phyloP scores from a whole-genome alignment of 1,140 invertebrate species.

The Pachyrhynchus sulphureomaculatus region DNA sequence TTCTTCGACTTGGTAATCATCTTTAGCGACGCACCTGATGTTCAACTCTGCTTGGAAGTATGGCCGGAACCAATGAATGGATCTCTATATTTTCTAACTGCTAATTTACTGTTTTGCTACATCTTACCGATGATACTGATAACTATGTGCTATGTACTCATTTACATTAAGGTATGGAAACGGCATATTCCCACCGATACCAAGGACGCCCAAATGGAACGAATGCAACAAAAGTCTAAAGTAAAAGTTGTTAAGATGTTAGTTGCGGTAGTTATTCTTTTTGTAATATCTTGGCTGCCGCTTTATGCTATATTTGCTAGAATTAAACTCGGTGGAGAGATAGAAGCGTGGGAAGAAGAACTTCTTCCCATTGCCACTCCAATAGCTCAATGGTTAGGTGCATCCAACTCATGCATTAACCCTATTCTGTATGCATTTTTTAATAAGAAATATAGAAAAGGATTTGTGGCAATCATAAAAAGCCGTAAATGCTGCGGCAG shows the following conservation, averaged over 20 bases:
- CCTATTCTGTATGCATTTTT: conserved; percentile 97
- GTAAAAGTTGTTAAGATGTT: conserved; percentile 97
- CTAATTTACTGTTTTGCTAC: conserved; percentile 88
- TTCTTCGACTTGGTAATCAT: conserved; percentile 83
- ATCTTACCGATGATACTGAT: conserved; percentile 90
- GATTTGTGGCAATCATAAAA: conserved; percentile 87
- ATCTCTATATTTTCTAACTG: conserved; percentile 83
- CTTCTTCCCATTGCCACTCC: conserved; percentile 80
- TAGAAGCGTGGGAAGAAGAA: conserved; percentile 73
- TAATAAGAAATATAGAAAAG: conserved; percentile 93
- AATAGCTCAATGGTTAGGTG: conserved; percentile 93
- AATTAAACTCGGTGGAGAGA: conserved; percentile 76
- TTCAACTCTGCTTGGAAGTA: conserved; percentile 76
- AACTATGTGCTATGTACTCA: conserved; percentile 87
- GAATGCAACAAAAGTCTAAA: conserved; percentile 89
- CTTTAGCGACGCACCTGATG: conserved; percentile 68
- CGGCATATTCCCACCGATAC: conserved; percentile 85
- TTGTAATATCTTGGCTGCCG: conserved; percentile 93
- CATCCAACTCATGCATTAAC: conserved; percentile 96
- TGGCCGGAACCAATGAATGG: conserved; percentile 82
- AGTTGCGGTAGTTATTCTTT: conserved; percentile 90
- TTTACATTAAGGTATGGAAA: conserved; percentile 89
- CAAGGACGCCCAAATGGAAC: conserved; percentile 87
- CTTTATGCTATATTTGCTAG: conserved; percentile 87
- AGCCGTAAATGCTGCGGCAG: conserved; percentile 81